Conservation (phyloP, 2,888 invertebrate species). For the Imbricaverruca yamaguchii region DNA sequence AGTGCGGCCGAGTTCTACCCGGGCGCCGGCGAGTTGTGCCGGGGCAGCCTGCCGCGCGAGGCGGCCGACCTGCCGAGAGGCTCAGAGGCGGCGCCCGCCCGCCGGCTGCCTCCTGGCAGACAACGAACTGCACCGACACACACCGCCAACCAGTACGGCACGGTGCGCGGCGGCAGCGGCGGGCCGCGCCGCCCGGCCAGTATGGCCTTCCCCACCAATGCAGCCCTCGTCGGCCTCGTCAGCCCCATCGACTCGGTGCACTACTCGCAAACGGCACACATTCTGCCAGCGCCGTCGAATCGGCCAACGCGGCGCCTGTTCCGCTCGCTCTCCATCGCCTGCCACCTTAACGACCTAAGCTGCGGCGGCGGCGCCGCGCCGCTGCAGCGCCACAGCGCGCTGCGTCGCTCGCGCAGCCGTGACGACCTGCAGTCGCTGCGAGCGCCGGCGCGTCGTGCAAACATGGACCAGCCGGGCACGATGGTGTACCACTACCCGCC, state of each 20-base stretch:
- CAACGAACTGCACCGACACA: too few relatives aligned
- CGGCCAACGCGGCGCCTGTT: not conserved
- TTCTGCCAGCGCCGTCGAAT: not conserved
- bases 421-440: not conserved
- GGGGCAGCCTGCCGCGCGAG: not conserved
- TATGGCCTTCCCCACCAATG: too few relatives aligned
- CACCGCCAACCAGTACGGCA: too few relatives aligned
- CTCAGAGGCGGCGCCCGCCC: too few relatives aligned
- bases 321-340: not conserved
- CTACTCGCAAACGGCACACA: too few relatives aligned
- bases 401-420: not conserved
- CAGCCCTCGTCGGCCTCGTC: too few relatives aligned
- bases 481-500: not conserved
- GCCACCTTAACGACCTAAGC: not conserved
- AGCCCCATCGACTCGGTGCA: too few relatives aligned
- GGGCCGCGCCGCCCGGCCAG: too few relatives aligned
- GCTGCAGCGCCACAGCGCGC: not conserved
- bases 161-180: too few relatives aligned
- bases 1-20: constrained; percentile 6
- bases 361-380: not conserved
- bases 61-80: not conserved
- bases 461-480: not conserved
- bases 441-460: not conserved
- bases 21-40: not conserved
- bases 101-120: too few relatives aligned